A percentile compares a stretch with the other conserved stretches of the same genome.
Conservation (phyloP, 2,113 vertebrate species). For the Columbina picui region DNA sequence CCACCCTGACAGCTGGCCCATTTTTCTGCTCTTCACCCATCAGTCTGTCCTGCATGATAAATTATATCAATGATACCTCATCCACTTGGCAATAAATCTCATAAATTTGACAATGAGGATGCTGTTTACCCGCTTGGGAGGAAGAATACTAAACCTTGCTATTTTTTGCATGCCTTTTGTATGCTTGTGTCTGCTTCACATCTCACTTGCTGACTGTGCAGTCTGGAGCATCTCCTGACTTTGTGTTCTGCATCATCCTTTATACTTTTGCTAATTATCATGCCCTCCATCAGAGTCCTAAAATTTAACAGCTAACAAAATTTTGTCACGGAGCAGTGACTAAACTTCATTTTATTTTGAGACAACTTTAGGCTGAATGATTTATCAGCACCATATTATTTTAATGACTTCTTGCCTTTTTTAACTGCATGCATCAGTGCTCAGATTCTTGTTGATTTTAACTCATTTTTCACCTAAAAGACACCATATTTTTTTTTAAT, state of each 20-base stretch:
- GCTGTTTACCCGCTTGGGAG: neutral
- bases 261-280: neutral
- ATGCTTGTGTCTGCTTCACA: neutral
- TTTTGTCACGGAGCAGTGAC: neutral
- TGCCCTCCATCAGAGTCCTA: neutral
- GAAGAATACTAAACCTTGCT: neutral
- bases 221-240: neutral
- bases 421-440: neutral
- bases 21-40: neutral
- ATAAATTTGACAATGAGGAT: neutral
- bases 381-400: neutral
- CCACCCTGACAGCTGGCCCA: fast-evolving
- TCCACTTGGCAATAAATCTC: neutral
- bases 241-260: neutral
- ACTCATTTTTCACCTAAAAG: slow-evolving; percentile 26
- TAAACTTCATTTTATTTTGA: slow-evolving; percentile 8
- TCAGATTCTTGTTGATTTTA: neutral
- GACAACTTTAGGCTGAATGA: neutral
- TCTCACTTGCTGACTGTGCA: neutral
- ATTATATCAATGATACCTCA: neutral
- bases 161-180: neutral
- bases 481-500: neutral
- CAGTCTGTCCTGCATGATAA: neutral
- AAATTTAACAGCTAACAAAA: neutral
- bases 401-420: slow-evolving; percentile 28